Conservation (phyloP, 23 tunicate genomes). For the Trididemnum clinides region DNA sequence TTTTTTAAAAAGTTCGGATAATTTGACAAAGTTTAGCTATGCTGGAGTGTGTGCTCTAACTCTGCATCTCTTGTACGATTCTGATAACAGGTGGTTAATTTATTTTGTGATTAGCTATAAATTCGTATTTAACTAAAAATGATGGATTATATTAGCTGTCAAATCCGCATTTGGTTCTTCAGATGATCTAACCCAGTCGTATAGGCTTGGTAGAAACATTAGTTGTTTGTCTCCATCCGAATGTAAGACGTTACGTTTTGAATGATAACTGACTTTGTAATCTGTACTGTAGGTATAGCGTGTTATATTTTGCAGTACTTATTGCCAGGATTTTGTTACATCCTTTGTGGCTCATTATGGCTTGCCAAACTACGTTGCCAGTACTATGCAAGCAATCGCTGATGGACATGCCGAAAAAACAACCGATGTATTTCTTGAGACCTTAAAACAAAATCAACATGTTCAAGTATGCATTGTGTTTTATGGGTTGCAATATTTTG, state of each 20-base stretch:
- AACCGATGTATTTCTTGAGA: conserved; percentile 60
- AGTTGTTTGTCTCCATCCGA: too few relatives aligned
- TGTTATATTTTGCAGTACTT: conserved; percentile 74
- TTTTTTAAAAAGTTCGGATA: conserved; percentile 49
- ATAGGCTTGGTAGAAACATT: too few relatives aligned
- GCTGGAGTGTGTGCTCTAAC: conserved; percentile 60
- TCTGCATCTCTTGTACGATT: conserved; percentile 27
- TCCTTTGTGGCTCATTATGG: conserved; percentile 83
- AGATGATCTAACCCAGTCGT: too few relatives aligned
- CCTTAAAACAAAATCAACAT: conserved; percentile 37
- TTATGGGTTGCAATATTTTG: background rate
- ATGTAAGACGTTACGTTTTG: too few relatives aligned
- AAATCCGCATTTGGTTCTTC: too few relatives aligned
- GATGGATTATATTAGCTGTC: too few relatives aligned
- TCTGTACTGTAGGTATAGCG: too few relatives aligned
- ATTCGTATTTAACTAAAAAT: too few relatives aligned
- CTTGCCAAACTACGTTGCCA: conserved; percentile 66
- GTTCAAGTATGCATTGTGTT: conserved; percentile 46
- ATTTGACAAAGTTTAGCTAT: conserved; percentile 71
- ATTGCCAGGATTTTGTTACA: conserved; percentile 61
- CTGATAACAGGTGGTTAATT: background rate
- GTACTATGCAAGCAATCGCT: conserved; percentile 83
- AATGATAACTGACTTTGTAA: too few relatives aligned
- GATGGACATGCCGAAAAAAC: conserved; percentile 63
- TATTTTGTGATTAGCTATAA: too few relatives aligned